Conservation (phyloP, 1,140 invertebrate species). For the Lamellibrachia luymesi region DNA sequence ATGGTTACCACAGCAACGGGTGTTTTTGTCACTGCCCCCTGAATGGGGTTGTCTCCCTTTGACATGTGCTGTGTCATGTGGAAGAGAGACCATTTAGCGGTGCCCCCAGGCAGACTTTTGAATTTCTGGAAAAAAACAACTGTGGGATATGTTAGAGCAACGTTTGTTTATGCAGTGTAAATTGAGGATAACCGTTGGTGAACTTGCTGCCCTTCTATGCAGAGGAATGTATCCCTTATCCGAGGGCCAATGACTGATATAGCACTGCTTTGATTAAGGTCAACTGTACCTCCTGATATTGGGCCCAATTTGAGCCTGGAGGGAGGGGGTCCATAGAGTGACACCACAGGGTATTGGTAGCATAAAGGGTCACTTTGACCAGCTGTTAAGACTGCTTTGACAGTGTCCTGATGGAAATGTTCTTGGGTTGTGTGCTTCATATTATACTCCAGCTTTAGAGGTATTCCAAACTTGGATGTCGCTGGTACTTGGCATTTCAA, state of each 20-base stretch:
- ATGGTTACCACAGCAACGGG: neutral
- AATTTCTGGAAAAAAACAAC: neutral
- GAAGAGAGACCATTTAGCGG: neutral
- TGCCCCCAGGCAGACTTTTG: neutral
- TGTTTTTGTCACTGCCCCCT: neutral
- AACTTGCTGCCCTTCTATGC: neutral
- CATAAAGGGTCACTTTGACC: neutral
- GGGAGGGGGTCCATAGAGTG: neutral
- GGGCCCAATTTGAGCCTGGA: neutral
- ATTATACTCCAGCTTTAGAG: neutral
- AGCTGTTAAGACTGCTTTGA: neutral
- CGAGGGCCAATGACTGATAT: neutral
- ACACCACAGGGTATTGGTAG: neutral
- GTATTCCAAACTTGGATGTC: too few species aligned
- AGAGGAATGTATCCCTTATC: neutral
- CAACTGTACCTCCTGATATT: neutral
- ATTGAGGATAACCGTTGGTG: neutral
- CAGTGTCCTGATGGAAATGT: neutral
- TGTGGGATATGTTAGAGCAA: neutral
- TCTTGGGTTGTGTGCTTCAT: neutral
- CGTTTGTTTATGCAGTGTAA: neutral
- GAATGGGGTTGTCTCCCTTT: neutral
- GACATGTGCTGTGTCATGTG: neutral
- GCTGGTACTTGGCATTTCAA: too few species aligned
- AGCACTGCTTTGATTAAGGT: neutral